A percentile compares a stretch with the other conserved stretches of the same genome.
Conservation (phyloP, 2,888 invertebrate genomes). For the Parnassius apollo region DNA sequence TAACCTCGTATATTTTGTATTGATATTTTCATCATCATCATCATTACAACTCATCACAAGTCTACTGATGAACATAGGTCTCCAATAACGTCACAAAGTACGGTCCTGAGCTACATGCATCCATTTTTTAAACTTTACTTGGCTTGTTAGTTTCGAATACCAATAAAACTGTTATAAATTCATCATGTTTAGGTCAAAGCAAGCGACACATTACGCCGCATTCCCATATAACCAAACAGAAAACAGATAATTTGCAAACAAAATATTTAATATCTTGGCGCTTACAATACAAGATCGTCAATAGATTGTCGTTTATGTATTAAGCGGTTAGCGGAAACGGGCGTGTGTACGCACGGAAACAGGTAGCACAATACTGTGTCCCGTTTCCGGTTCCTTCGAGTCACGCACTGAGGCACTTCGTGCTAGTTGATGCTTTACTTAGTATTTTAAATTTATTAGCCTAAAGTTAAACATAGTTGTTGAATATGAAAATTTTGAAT, state of each 20-base stretch:
- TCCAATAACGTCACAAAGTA: too few species aligned
- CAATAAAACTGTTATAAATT: too few species aligned
- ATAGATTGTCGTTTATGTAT: conserved; percentile 33
- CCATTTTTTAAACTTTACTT: too few species aligned
- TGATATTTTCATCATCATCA: too few species aligned
- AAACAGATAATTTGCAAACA: neutral
- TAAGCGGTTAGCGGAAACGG: conserved; percentile 48
- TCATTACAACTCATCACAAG: too few species aligned
- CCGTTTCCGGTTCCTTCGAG: conserved; percentile 57
- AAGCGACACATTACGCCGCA: too few species aligned
- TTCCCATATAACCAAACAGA: neutral
- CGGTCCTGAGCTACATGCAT: too few species aligned
- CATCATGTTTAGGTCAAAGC: too few species aligned
- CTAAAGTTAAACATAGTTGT: neutral
- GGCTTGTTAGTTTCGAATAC: too few species aligned
- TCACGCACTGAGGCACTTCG: conserved; percentile 57
- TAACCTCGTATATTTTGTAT: too few species aligned
- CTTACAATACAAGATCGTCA: conserved; percentile 46
- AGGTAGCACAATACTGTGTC: conserved; percentile 43
- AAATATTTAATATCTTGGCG: neutral
- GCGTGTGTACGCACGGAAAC: conserved; percentile 61
- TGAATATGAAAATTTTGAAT: too few species aligned
- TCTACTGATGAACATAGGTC: too few species aligned
- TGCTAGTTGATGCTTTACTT: conserved; percentile 11
- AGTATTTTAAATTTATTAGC: conserved; percentile 8